Evolutionary conservation across 2,888 invertebrate genomes (phyloP).

Genomic region (Halocaridina rubra): DNA sequence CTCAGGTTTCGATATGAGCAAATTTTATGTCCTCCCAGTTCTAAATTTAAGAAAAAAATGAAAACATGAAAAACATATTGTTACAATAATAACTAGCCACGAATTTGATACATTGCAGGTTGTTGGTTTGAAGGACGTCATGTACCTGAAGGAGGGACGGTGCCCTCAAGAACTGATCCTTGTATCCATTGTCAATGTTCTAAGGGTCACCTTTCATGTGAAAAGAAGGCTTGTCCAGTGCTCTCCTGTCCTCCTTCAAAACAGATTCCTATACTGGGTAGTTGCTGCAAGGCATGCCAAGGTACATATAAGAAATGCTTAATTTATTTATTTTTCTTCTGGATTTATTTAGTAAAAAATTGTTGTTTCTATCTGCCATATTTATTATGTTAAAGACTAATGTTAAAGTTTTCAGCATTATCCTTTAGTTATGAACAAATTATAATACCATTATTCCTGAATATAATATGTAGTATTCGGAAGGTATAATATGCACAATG

Average conservation of each 20-base stretch:
- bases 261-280: background rate
- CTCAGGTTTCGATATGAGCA: no score
- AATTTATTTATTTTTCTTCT: background rate
- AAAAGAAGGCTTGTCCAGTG: conserved; percentile 57
- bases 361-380: background rate
- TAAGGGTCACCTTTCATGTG: conserved; percentile 36
- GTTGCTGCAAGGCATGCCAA: conserved; percentile 52
- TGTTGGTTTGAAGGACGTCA: conserved; percentile 58
- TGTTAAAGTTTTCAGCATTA: background rate
- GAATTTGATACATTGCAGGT: no score
- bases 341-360: background rate
- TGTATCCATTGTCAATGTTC: conserved; percentile 51
- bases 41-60: no score
- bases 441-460: no score
- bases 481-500: no score
- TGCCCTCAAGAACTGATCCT: conserved; percentile 40
- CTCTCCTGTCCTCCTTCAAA: conserved; percentile 49
- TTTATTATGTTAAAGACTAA: background rate
- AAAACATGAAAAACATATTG: no score
- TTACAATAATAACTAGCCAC: no score
- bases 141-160: conserved; percentile 42
- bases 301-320: conserved; percentile 26
- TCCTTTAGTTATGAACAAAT: background rate
- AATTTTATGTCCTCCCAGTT: no score
- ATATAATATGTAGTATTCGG: no score